Percentiles rank a stretch among this genome's conserved stretches.
phyloP scores from a whole-genome alignment of 1,140 invertebrate species.

The Mamestra configurata region DNA sequence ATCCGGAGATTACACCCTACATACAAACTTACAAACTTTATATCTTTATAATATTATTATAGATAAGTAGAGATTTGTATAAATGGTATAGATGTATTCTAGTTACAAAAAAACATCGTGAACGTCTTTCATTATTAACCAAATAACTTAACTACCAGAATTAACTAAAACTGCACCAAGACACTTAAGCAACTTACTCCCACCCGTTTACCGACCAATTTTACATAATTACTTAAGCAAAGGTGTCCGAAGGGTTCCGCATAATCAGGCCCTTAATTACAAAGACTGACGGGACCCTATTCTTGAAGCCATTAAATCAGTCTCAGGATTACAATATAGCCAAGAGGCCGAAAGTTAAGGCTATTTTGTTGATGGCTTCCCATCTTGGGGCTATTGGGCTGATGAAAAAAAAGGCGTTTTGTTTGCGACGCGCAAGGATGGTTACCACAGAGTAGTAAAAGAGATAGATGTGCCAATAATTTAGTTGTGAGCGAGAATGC shows the following conservation, averaged over 20 bases:
- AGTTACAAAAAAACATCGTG: no score
- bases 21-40: no score
- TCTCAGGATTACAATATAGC: not conserved
- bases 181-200: not conserved
- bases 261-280: slow-evolving; percentile 30
- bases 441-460: not conserved
- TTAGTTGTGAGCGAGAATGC: no score
- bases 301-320: slow-evolving; percentile 18
- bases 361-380: slow-evolving; percentile 23
- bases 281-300: slow-evolving; percentile 11
- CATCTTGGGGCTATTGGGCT: slow-evolving; percentile 1
- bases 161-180: not conserved
- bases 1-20: no score
- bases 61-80: no score
- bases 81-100: no score
- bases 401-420: slow-evolving; percentile 31
- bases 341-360: not conserved
- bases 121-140: no score
- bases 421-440: slow-evolving; percentile 12
- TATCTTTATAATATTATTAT: no score
- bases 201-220: not conserved
- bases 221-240: slow-evolving; percentile 22
- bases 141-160: not conserved
- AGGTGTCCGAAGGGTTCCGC: slow-evolving; percentile 24
- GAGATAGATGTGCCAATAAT: not conserved